phyloP scores from a whole-genome alignment of 2,888 invertebrate species.

The Hololepta plana region DNA sequence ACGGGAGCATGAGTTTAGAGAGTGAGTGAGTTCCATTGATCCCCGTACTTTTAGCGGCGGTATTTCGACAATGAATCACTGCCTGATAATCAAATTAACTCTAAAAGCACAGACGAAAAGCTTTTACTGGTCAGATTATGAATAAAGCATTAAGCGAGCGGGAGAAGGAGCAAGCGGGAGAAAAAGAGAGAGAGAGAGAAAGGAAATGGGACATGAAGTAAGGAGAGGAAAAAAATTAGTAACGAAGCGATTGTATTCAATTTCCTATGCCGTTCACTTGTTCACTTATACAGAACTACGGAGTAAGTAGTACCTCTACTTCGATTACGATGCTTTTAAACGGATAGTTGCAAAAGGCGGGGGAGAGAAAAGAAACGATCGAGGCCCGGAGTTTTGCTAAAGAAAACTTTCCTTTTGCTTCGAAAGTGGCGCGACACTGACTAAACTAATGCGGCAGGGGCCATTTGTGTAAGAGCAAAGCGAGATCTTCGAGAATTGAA shows the following conservation, averaged over 20 bases:
- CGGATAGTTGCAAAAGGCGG: conserved; percentile 8
- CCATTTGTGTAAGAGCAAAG: conserved; percentile 21
- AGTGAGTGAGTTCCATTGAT: too few relatives aligned
- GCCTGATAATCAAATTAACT: conserved; percentile 22
- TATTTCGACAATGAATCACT: conserved; percentile 22
- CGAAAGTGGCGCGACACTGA: conserved; percentile 14
- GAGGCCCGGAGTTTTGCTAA: too few relatives aligned
- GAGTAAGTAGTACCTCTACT: not conserved
- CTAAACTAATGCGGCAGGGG: conserved; percentile 20
- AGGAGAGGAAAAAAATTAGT: too few relatives aligned
- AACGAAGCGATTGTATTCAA: too few relatives aligned
- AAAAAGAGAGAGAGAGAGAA: too few relatives aligned
- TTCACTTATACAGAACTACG: too few relatives aligned
- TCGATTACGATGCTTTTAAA: conserved; percentile 7
- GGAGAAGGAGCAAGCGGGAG: too few relatives aligned
- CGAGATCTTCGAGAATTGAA: conserved; percentile 19
- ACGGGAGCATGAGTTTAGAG: too few relatives aligned
- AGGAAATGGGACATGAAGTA: too few relatives aligned
- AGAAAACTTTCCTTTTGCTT: too few relatives aligned
- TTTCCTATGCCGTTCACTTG: too few relatives aligned
- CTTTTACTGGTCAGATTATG: conserved; percentile 18
- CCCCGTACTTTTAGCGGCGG: too few relatives aligned
- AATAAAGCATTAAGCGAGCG: conserved; percentile 13
- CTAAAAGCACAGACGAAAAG: conserved; percentile 20
- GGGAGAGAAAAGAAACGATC: conserved; percentile 8